Base-by-base conservation (phyloP, 2,888 invertebrate species). In the Epiblema foenella region DNA sequence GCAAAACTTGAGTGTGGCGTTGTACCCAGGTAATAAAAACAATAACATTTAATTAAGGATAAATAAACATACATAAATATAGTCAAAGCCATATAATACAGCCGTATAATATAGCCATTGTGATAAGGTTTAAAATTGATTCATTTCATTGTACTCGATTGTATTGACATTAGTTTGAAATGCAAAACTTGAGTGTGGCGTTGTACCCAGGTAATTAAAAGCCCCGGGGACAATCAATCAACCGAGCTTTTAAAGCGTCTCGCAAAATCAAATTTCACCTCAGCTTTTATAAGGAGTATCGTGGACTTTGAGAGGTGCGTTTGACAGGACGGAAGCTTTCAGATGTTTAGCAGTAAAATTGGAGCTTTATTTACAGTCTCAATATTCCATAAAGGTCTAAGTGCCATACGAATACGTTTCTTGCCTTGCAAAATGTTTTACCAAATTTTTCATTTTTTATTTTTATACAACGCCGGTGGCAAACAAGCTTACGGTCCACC, bases 161-260 rank as follows among this genome's bases (percentile, higher is more conserved):
- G n/a, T n/a, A n/a, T n/a, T n/a, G n/a, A 46, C 15, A 46, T 15
- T 46, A 51, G 18, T 3, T 18, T 11, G 2, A 9, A 51, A 18
- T 12, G 17, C 18, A 18, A 3, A 51, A 18, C 33, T 8, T 24
- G 15, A 15, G 42, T 49, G 18, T 52, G n/a, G n/a, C 4, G 24
- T 24, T 24, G 24, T 29, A 63, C 17, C 58, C 65, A 70, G 69
- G 69, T 70, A 70, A 70, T 70, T 70, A 70, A 70, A 59, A 58
- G 51, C 58, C 64, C 59, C 9, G 1, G 52, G 65, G 65, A 65
- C 69, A 65, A 70, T 70, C 65, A 64, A 70, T 70, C 69, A 70
- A 65, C 69, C 69, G 20, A 20, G 64, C 69, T 70, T 70, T 70
- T 70, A 70, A 70, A 70, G 65, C 52, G 69, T 70, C 65, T 24